Base-by-base conservation (phyloP, 2,888 invertebrate species). In the Trypoxylon attenuatum region DNA sequence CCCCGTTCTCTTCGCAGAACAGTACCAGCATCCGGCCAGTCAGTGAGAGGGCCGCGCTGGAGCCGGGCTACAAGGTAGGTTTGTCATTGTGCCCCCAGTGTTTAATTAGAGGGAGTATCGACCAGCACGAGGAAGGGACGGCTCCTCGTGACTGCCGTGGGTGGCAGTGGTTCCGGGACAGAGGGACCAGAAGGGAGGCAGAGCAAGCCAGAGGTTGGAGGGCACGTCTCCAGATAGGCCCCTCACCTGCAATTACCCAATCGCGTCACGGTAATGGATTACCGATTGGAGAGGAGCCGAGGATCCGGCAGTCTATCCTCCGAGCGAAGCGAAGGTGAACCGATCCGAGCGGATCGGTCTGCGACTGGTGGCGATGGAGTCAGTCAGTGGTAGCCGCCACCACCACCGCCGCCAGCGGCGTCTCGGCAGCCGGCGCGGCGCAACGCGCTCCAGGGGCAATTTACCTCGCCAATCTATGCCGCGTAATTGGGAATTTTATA, bases 401-500 rank as follows among this genome's bases (percentile, higher is more conserved):
- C 33, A 33, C n/a, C 3, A 33, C n/a, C 33, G 13, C n/a, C n/a
- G 13, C 10, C 33, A 13, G 13, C 13, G n/a, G 33, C 33, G 76
- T 71, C 73, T 73, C 71, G 69, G 71, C 73, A 33, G 33, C n/a
- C n/a, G n/a, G n/a, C n/a, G n/a, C n/a, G n/a, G 59, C 63, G 58
- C 77, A 78, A 77, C 78, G 79, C 60, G 73, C 75, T 68, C 76
- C 80, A 77, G 77, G 81, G 82, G 83, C 84, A 85, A 85, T 84
- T 85, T 83, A 82, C 83, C 83, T 80, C 79, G 79, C 79, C 84
- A 84, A 84, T 84, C 83, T 81, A 81, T 83, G 83, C 82, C 81
- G 73, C 83, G 81, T 82, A 85, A 86, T 85, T 86, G 83, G 83
- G 82, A 85, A 84, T 85, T 85, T 85, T 84, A 85, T 84, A 85